phyloP scores from a whole-genome alignment of 2,888 invertebrate species.

The Drosophila fulvimacula region DNA sequence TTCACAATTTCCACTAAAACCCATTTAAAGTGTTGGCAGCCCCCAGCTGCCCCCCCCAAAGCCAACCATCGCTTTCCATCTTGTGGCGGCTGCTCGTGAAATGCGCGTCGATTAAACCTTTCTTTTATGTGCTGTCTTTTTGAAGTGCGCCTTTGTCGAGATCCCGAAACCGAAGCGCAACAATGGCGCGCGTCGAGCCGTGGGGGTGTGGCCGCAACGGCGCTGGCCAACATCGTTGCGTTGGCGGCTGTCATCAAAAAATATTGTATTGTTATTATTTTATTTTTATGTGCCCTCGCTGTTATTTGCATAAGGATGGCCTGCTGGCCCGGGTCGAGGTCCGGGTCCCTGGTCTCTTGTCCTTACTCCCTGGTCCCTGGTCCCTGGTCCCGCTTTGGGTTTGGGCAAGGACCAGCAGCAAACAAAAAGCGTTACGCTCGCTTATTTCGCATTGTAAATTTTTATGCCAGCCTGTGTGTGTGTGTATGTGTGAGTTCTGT shows the following conservation, averaged over 20 bases:
- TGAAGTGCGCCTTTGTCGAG: conserved; percentile 61
- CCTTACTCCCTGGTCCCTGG: conserved; percentile 10
- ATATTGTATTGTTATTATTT: conserved; percentile 80
- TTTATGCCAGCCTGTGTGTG: conserved; percentile 60
- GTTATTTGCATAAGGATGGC: conserved; percentile 79
- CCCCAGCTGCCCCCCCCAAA: not conserved
- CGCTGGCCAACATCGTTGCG: conserved; percentile 55
- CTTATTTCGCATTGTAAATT: conserved; percentile 81
- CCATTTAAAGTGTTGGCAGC: conserved; percentile 57
- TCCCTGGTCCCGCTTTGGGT: conserved; percentile 18
- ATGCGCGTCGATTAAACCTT: conserved; percentile 76
- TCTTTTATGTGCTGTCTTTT: conserved; percentile 73
- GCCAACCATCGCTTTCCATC: not conserved
- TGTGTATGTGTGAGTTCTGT: conserved; percentile 45
- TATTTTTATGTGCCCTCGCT: conserved; percentile 76
- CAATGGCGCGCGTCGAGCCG: not conserved
- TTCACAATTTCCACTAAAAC: conserved; percentile 74
- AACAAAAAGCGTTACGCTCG: conserved; percentile 78
- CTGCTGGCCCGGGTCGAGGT: conserved; percentile 26
- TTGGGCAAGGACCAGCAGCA: conserved; percentile 54
- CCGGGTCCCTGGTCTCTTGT: conserved; percentile 13
- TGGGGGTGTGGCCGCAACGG: conserved; percentile 8
- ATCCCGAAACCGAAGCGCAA: conserved; percentile 38
- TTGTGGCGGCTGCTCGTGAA: conserved; percentile 47
- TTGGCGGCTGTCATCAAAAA: conserved; percentile 78